Conservation (phyloP, 2,113 vertebrate species). For the Myotis brandtii region DNA sequence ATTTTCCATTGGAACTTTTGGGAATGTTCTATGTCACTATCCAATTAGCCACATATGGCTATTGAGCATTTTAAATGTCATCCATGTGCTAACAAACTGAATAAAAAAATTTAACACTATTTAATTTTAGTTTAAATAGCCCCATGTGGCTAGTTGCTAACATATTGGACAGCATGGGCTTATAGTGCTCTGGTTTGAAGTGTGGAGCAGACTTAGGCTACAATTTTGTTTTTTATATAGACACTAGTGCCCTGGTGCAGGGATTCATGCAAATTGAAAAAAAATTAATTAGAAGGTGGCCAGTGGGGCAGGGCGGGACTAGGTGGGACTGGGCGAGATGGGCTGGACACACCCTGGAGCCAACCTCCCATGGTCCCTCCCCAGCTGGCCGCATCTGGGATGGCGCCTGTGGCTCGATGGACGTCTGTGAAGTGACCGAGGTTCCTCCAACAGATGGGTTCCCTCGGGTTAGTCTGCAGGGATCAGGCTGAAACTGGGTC, state of each 20-base stretch:
- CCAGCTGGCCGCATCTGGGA: no score
- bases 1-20: not conserved
- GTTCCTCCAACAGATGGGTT: no score
- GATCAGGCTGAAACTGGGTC: no score
- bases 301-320: no score
- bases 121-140: slow-evolving; percentile 12
- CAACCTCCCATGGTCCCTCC: no score
- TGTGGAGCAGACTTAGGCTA: not conserved
- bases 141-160: not conserved
- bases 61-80: not conserved
- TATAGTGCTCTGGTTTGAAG: not conserved
- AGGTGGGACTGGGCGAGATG: no score
- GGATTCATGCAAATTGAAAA: no score
- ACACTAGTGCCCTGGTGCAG: not conserved
- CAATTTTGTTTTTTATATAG: not conserved
- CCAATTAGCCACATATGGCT: not conserved
- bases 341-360: no score
- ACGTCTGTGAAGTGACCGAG: no score
- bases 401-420: no score
- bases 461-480: no score
- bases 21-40: not conserved
- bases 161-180: not conserved
- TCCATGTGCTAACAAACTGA: slow-evolving; percentile 14
- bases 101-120: not conserved
- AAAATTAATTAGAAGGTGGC: no score